Base-by-base conservation (phyloP, 2,113 vertebrate species). In the Colius striatus region DNA sequence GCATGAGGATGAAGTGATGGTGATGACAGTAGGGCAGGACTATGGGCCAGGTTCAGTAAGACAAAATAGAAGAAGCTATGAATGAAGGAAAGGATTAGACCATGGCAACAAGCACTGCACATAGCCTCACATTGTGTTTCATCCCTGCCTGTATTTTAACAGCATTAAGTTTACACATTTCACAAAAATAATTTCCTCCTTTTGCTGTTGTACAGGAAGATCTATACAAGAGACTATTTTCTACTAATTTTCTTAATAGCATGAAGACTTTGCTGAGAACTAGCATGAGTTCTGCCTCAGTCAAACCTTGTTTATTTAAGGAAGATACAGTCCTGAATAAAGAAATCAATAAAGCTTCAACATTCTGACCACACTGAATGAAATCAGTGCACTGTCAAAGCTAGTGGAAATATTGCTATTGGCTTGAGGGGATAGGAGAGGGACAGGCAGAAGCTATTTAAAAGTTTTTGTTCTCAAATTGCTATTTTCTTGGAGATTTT, bases 361-460 rank as follows among this genome's bases (percentile, higher is more conserved):
- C 21, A 47, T 11, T 71, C 10, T 43, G 18, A 68, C 48, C 34
- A 4, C n/a, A 50, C 36, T 50, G 66, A 84, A 58, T 87, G 18
- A 78, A 81, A 78, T 70, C n/a, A 54, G 27, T 67, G 43, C 43
- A 23, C 21, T 71, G 21, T 45, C 61, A 71, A 58, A 67, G 21
- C 34, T 60, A 29, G 12, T 43, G 30, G 43, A 50, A 92, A 34
- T 25, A 29, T 9, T 79, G n/a, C 23, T 83, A 5, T 41, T 63
- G 12, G 13, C 26, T 47, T 60, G 26, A 6, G 29, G 16, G 29
- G 2, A 4, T 1, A 2, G 15, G 5, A 6, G 17, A 20, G 13
- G 53, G 6, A 47, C 16, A 41, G 38, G 26, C 50, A 89, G 12
- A 87, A 73, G 17, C 25, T 65, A 7, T 30, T 54, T 8, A 27